These are phyloP conservation scores for Stercorarius parasiticus DNA, from an alignment of 2,113 vertebrate genomes.

Conservation along the genomic window DNA sequence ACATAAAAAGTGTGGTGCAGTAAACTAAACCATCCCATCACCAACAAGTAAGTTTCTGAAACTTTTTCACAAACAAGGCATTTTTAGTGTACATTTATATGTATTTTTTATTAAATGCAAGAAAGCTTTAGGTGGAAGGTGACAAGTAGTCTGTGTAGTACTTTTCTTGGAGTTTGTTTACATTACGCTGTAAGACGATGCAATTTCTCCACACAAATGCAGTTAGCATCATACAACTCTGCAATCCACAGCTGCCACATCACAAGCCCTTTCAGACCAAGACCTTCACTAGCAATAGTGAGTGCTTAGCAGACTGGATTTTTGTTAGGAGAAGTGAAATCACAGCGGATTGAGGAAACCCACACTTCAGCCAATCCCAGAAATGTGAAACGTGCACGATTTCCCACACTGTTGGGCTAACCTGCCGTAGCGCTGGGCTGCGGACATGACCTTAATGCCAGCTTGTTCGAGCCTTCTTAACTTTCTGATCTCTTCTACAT, in stretches of 20 bases:
- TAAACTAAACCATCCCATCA: not conserved
- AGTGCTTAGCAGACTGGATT: not conserved
- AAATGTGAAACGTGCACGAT: constrained; percentile 41
- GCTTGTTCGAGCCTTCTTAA: constrained; percentile 84
- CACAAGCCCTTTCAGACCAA: constrained; percentile 11
- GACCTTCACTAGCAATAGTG: not conserved
- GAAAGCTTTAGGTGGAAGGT: not conserved
- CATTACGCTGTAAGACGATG: not conserved
- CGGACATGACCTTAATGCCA: constrained; percentile 90
- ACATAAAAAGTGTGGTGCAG: not conserved
- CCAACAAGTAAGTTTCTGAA: not conserved
- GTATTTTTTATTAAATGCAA: not conserved
- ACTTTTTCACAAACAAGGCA: not conserved
- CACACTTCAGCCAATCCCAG: constrained; percentile 4
- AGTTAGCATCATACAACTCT: not conserved
- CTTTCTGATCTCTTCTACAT: constrained; percentile 76
- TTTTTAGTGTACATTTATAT: not conserved
- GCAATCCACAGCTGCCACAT: not conserved
- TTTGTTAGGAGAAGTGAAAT: constrained; percentile 30
- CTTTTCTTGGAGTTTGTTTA: not conserved
- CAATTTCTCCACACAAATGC: not conserved
- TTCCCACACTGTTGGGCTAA: constrained; percentile 71
- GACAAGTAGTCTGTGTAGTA: not conserved
- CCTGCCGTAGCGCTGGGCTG: constrained; percentile 87
- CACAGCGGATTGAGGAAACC: not conserved